A percentile compares a stretch with the other conserved stretches of the same genome.
These are phyloP conservation scores for Adelosebastes latens DNA, from an alignment of 2,797 vertebrate genomes.

Conservation along the genomic window DNA sequence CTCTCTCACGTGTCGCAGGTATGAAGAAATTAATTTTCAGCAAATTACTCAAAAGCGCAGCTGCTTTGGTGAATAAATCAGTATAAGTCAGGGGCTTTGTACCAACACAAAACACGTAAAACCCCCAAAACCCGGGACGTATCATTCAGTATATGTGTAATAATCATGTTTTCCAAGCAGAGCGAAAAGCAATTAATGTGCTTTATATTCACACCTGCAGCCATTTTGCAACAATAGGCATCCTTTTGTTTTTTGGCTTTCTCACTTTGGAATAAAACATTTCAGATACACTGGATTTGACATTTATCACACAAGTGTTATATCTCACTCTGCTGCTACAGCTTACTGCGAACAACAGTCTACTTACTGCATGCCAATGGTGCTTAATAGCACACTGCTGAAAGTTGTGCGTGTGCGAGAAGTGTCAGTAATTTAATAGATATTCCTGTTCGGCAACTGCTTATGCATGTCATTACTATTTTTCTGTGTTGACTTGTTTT, in stretches of 20 bases:
- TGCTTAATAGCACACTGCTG: constrained; percentile 51
- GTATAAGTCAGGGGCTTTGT: not conserved
- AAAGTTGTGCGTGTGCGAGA: constrained; percentile 59
- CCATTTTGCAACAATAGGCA: constrained; percentile 16
- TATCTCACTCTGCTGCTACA: constrained; percentile 62
- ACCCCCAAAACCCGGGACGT: not conserved
- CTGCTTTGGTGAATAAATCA: constrained; percentile 24
- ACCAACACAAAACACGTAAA: not conserved
- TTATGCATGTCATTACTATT: constrained; percentile 61
- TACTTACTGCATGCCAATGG: constrained; percentile 51
- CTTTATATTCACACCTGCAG: not conserved
- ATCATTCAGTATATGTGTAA: not conserved
- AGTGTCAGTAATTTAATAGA: constrained; percentile 53
- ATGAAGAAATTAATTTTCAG: not conserved
- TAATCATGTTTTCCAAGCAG: not conserved
- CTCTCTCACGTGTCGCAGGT: constrained; percentile 6
- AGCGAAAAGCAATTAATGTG: not conserved
- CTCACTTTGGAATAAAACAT: constrained; percentile 35
- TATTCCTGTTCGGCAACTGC: constrained; percentile 51
- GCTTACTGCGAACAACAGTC: constrained; percentile 46
- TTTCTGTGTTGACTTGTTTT: constrained; percentile 72
- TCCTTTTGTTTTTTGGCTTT: constrained; percentile 16
- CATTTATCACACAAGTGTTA: constrained; percentile 51
- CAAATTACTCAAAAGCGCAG: not conserved
- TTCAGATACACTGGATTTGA: constrained; percentile 19